Evolutionary conservation across 92 coral and sea anemone genomes (phyloP).

Genomic region (Hydrozoanthus gracilis): DNA sequence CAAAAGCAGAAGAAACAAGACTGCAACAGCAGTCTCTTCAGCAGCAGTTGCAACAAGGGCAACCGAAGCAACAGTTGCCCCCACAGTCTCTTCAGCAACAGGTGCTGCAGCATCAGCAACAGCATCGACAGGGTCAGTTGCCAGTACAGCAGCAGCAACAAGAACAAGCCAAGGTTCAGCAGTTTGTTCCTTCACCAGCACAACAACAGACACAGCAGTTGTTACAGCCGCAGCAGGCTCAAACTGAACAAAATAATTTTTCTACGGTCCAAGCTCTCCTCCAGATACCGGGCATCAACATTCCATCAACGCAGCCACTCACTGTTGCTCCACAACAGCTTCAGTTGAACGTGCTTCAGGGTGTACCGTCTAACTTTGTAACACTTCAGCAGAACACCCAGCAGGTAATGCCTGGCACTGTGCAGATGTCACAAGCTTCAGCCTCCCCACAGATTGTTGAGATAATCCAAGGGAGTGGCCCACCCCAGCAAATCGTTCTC

Average conservation of each 20-base stretch:
- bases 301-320: conserved; percentile 15
- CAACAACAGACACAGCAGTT: conserved; percentile 48
- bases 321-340: conserved; percentile 35
- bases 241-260: neutral
- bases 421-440: conserved; percentile 1
- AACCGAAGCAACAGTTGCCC: conserved; percentile 54
- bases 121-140: neutral
- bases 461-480: conserved; percentile 53
- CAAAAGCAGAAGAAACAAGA: conserved; percentile 43
- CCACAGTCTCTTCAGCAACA: conserved; percentile 40
- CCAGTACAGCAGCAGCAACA: conserved; percentile 24
- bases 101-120: conserved; percentile 11
- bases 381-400: conserved; percentile 24
- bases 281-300: conserved; percentile 3
- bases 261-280: conserved; percentile 9
- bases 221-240: conserved; percentile 44
- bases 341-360: conserved; percentile 6
- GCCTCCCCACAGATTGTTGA: conserved; percentile 54
- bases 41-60: conserved; percentile 58
- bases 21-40: conserved; percentile 46
- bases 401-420: conserved; percentile 8
- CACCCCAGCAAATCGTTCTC: conserved; percentile 57
- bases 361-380: conserved; percentile 22
- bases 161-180: conserved; percentile 2
- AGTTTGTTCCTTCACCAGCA: conserved; percentile 35